Conservation (phyloP, 2,797 vertebrate genomes). For the Pogonophryne albipinna region DNA sequence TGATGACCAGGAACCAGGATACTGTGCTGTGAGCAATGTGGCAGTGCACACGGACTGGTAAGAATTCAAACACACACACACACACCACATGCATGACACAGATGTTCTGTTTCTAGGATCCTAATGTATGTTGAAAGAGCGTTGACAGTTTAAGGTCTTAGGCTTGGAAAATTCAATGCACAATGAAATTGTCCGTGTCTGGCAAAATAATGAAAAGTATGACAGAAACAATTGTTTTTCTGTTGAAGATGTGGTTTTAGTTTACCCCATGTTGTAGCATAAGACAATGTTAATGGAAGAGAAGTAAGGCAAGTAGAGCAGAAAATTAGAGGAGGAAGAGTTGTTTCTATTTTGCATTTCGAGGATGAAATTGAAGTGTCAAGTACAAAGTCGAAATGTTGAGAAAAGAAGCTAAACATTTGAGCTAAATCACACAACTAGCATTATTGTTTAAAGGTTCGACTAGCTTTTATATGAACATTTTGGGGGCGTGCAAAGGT, state of each 20-base stretch:
- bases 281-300: background rate
- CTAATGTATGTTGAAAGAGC: constrained; percentile 18
- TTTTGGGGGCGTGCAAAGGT: too few relatives aligned
- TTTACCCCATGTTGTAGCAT: background rate
- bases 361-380: too few relatives aligned
- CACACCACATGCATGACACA: background rate
- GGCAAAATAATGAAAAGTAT: constrained; percentile 48
- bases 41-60: constrained; percentile 96
- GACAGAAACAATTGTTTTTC: constrained; percentile 15
- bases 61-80: constrained; percentile 44
- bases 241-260: constrained; percentile 21
- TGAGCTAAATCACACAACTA: too few relatives aligned
- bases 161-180: constrained; percentile 32
- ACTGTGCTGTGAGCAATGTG: constrained; percentile 95
- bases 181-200: constrained; percentile 35
- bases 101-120: constrained; percentile 16
- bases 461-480: too few relatives aligned
- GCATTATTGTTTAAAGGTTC: too few relatives aligned
- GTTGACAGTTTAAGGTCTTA: constrained; percentile 38
- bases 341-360: too few relatives aligned
- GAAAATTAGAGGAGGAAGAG: too few relatives aligned
- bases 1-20: constrained; percentile 94
- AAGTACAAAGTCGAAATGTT: too few relatives aligned
- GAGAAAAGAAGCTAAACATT: too few relatives aligned
- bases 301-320: too few relatives aligned